A percentile compares a stretch with the other conserved stretches of the same genome.
Evolutionary conservation across 1,140 invertebrate species (phyloP).

Genomic region (Phortica variegata): DNA sequence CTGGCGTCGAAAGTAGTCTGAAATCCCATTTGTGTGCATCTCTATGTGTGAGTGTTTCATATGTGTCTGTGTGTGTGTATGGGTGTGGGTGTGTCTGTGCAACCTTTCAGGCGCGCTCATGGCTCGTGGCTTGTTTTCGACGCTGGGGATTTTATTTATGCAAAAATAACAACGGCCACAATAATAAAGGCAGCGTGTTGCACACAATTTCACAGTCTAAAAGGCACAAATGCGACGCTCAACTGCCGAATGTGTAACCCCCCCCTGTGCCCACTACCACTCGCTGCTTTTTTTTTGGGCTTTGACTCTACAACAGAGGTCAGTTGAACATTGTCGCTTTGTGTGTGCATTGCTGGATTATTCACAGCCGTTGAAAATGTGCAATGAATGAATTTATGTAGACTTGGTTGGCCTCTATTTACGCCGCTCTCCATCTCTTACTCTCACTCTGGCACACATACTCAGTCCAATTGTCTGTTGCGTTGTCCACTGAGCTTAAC

Average conservation of each 20-base stretch:
- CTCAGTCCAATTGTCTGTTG: neutral
- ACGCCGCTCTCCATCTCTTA: neutral
- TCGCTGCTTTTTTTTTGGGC: no score
- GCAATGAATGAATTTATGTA: constrained; percentile 53
- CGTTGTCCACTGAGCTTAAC: constrained; percentile 22
- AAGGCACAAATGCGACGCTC: no score
- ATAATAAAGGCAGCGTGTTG: constrained; percentile 10
- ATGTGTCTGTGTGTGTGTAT: neutral
- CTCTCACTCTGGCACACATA: neutral
- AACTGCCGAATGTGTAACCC: no score
- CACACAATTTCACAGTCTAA: neutral
- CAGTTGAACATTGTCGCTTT: constrained; percentile 43
- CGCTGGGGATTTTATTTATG: constrained; percentile 39
- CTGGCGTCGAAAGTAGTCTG: constrained; percentile 27
- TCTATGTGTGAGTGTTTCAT: constrained; percentile 6
- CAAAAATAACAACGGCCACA: constrained; percentile 40
- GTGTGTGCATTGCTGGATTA: constrained; percentile 31
- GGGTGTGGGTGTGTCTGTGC: neutral
- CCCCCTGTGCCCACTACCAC: no score
- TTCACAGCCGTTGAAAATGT: constrained; percentile 50
- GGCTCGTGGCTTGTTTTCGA: neutral
- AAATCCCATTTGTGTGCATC: constrained; percentile 45
- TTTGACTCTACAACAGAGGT: no score
- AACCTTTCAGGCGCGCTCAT: constrained; percentile 6
- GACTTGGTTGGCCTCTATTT: constrained; percentile 8